Base-by-base conservation (phyloP, 2,888 invertebrate species). In the Malachius bipustulatus region DNA sequence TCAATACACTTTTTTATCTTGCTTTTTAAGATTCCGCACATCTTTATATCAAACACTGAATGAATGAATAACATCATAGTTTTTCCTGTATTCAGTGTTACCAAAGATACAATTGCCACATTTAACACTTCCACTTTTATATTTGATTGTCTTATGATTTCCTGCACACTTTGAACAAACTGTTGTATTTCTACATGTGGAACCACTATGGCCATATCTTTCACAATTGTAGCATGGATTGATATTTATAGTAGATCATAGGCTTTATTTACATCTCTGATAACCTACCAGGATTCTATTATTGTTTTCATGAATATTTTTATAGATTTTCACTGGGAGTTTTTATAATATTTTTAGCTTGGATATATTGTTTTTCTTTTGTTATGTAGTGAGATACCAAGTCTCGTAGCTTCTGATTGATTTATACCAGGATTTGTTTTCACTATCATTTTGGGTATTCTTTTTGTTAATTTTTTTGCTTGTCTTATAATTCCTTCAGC, bases 201-300 rank as follows among this genome's bases (percentile, higher is more conserved):
- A 10, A 6, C 29, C 29, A 28, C 29, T 28, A 11, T 28, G 29
- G 12, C 29, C 29, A 28, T n/a, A 28, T 11, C 29, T 28, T 10
- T 11, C 29, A 11, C 29, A 28, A 10, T 28, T 28, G 29, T n/a
- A 28, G 11, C 29, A 28, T 8, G 29, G 29, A 6, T n/a, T 28
- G 10, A n/a, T 28, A n/a, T 28, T 28, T 6, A n/a, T n/a, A 28
- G 4, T 10, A 10, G 6, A 11, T 28, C 29, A n/a, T 10, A 28
- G n/a, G 12, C 29, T n/a, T 11, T n/a, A n/a, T n/a, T n/a, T 28
- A 11, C 29, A 28, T n/a, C 29, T 28, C 29, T 28, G 29, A 28
- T 28, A 11, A 6, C 29, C 10, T 6, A n/a, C 29, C 8, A 28
- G 11, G 6, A 28, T 4, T 6, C 4, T 28, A 28, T 28, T 28